A percentile compares a stretch with the other conserved stretches of the same genome.
Conservation (phyloP, 2,888 invertebrate genomes). For the Autographa pulchrina region DNA sequence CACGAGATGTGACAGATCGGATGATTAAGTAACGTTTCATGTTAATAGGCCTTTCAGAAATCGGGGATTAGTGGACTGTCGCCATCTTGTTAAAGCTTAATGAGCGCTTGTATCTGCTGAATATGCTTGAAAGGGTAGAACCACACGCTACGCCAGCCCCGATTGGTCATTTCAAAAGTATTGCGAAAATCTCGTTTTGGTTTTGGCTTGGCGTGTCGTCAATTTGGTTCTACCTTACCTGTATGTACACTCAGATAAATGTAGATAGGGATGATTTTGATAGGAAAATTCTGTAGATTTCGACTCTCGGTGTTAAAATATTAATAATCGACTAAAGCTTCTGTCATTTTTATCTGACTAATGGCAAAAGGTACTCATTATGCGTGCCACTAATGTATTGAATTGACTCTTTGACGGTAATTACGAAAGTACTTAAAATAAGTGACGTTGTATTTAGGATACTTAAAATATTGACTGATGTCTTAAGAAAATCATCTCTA, state of each 20-base stretch:
- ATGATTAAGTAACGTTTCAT: neutral
- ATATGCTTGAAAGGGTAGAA: conserved; percentile 6
- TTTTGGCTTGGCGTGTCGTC: conserved; percentile 1
- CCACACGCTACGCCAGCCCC: conserved; percentile 8
- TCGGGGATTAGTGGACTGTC: neutral
- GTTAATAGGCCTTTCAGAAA: neutral
- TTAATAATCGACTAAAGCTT: conserved; percentile 20
- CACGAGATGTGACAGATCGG: neutral
- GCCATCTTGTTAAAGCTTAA: neutral
- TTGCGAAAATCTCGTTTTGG: neutral
- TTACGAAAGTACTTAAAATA: neutral
- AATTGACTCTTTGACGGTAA: conserved; percentile 5
- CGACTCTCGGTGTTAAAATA: conserved; percentile 37
- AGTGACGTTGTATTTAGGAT: conserved; percentile 14
- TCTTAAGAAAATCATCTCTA: conserved; percentile 45
- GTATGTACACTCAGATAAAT: conserved; percentile 44
- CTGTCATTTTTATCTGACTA: conserved; percentile 16
- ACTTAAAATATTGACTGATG: conserved; percentile 10
- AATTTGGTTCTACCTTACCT: conserved; percentile 32
- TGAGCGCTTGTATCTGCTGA: neutral
- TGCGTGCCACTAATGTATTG: conserved; percentile 13
- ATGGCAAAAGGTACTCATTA: neutral
- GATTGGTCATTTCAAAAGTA: conserved; percentile 5
- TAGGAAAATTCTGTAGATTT: conserved; percentile 28
- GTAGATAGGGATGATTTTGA: conserved; percentile 52